These are phyloP conservation scores for Ardeotis arabs DNA, from an alignment of 2,113 vertebrate species.

Conservation along the genomic window DNA sequence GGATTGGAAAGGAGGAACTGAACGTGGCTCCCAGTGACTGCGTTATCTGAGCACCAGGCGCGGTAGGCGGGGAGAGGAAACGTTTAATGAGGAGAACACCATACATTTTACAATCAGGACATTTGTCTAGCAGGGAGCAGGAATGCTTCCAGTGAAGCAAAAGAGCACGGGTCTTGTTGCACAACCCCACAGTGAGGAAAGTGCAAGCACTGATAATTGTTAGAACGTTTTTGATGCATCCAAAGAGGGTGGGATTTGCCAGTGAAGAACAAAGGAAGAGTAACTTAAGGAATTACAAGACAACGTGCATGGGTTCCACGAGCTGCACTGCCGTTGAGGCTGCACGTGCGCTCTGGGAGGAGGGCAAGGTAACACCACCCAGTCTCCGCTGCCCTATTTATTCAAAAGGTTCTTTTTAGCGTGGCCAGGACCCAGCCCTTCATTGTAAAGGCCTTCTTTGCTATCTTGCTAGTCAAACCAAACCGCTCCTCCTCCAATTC, in stretches of 20 bases:
- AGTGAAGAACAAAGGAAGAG: background rate
- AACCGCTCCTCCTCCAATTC: background rate
- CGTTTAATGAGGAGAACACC: fast-evolving
- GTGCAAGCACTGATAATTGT: fast-evolving
- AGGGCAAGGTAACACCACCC: background rate
- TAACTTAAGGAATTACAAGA: background rate
- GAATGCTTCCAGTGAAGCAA: background rate
- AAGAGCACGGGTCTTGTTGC: background rate
- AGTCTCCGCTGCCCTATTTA: background rate
- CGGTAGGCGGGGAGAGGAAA: background rate
- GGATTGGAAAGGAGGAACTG: background rate
- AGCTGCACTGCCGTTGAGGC: background rate
- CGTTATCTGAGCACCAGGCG: fast-evolving
- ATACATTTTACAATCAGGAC: fast-evolving
- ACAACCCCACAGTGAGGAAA: background rate
- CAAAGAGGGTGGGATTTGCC: background rate
- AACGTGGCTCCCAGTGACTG: background rate
- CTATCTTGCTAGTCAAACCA: background rate
- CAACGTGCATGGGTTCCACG: fast-evolving
- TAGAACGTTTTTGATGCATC: background rate
- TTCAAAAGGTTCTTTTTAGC: background rate
- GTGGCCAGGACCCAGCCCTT: background rate
- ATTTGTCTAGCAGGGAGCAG: fast-evolving
- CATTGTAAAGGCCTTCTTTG: background rate
- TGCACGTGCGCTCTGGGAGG: fast-evolving